phyloP scores from a whole-genome alignment of 2,113 vertebrate genomes.

The Sinocyclocheilus anophthalmus region DNA sequence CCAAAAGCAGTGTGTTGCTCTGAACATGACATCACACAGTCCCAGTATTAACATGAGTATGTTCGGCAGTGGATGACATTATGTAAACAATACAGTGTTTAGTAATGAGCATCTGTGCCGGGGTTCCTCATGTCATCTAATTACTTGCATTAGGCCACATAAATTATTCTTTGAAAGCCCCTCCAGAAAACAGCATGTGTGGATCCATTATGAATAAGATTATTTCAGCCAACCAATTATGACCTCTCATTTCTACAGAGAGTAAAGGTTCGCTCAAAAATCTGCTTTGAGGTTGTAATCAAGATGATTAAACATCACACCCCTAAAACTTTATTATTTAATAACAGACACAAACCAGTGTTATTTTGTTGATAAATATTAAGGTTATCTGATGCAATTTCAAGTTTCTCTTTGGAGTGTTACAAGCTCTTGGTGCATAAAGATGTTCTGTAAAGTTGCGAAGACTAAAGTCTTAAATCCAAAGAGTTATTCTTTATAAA shows the following conservation, averaged over 20 bases:
- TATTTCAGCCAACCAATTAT: constrained; percentile 25
- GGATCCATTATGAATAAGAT: constrained; percentile 30
- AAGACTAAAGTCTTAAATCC: too few relatives aligned
- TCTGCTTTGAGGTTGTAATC: constrained; percentile 12
- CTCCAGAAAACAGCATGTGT: constrained; percentile 40
- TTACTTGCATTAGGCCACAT: constrained; percentile 26
- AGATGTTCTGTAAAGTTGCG: too few relatives aligned
- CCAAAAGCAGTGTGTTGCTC: too few relatives aligned
- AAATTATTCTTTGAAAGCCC: constrained; percentile 31
- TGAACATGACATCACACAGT: background rate
- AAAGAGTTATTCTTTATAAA: too few relatives aligned
- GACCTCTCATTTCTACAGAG: constrained; percentile 12
- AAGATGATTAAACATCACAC: constrained; percentile 15
- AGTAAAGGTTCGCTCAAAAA: constrained; percentile 11
- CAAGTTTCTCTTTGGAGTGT: too few relatives aligned
- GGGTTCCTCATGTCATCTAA: constrained; percentile 33
- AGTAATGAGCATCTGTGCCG: constrained; percentile 40
- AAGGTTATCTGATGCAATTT: too few relatives aligned
- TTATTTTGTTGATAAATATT: too few relatives aligned
- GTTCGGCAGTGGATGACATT: constrained; percentile 21
- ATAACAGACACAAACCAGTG: background rate
- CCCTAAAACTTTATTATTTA: too few relatives aligned
- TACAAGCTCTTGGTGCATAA: too few relatives aligned
- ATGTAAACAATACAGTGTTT: constrained; percentile 34
- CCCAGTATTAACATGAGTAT: background rate